Percentiles rank a stretch among this genome's conserved stretches.
Conservation (phyloP, 2,888 invertebrate genomes). For the Hirtodrosophila histrioides region DNA sequence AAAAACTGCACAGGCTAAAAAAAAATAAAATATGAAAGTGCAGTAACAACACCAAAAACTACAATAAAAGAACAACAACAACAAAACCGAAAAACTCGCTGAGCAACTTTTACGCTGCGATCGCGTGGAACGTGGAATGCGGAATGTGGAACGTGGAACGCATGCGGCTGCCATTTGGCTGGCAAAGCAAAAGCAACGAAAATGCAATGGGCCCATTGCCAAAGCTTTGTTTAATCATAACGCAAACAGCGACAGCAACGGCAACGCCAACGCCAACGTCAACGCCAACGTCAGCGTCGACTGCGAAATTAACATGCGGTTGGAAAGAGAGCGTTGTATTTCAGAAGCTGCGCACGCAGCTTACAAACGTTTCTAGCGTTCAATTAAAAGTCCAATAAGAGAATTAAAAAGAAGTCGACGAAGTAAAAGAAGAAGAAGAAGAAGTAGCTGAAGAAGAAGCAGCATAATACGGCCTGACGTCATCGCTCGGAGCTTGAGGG, state of each 20-base stretch:
- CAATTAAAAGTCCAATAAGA: constrained; percentile 48
- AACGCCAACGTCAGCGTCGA: constrained; percentile 5
- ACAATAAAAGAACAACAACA: constrained; percentile 23
- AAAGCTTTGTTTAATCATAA: constrained; percentile 23
- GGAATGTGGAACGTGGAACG: constrained; percentile 42
- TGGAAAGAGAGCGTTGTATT: constrained; percentile 15
- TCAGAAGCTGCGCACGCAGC: constrained; percentile 18
- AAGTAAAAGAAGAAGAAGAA: constrained; percentile 4
- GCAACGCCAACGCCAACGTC: constrained; percentile 1
- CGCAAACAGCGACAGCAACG: constrained; percentile 6
- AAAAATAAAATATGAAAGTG: constrained; percentile 70
- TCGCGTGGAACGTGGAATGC: constrained; percentile 11
- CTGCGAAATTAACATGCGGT: constrained; percentile 32
- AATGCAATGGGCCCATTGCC: constrained; percentile 46
- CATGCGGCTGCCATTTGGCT: constrained; percentile 66
- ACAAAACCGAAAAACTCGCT: constrained; percentile 60
- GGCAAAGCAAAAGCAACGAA: constrained; percentile 30
- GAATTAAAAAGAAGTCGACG: constrained; percentile 1
- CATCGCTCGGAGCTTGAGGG: constrained; percentile 21
- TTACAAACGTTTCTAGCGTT: constrained; percentile 16
- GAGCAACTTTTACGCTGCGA: constrained; percentile 68
- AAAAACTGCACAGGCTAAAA: constrained; percentile 28
- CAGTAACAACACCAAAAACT: constrained; percentile 29
- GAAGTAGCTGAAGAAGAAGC: constrained; percentile 8
- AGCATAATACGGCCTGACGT: constrained; percentile 32